A percentile compares a stretch with the other conserved stretches of the same genome.
These are phyloP conservation scores for Drosophila lacteicornis DNA, from an alignment of 1,140 invertebrate species.

Conservation along the genomic window DNA sequence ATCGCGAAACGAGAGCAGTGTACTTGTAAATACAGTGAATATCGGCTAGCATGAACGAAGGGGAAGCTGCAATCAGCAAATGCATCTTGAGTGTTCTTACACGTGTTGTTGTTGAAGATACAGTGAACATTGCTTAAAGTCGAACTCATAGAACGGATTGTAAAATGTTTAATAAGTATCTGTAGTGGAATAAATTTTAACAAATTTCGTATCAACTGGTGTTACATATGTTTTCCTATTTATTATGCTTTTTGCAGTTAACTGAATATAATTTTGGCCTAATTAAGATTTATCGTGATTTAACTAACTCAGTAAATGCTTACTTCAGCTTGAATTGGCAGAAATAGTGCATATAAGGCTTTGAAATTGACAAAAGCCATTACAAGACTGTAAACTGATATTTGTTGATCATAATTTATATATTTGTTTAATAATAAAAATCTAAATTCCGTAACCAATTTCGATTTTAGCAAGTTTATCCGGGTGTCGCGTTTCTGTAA, in stretches of 20 bases:
- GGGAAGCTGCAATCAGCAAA: constrained; percentile 2
- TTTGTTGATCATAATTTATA: background rate
- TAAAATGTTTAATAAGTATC: too few species aligned
- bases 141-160: too few species aligned
- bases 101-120: background rate
- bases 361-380: background rate
- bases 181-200: too few species aligned
- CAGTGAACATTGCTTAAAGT: background rate
- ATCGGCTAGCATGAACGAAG: background rate
- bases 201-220: too few species aligned
- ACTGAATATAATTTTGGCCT: too few species aligned
- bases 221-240: too few species aligned
- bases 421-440: too few species aligned
- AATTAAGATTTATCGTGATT: too few species aligned
- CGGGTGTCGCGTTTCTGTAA: constrained; percentile 24
- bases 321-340: background rate
- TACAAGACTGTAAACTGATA: background rate
- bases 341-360: background rate
- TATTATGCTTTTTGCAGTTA: too few species aligned
- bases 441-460: background rate
- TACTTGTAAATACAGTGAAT: constrained; percentile 19
- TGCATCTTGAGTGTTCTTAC: background rate
- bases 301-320: too few species aligned
- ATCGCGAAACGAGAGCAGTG: constrained; percentile 49
- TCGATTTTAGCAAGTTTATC: constrained; percentile 21